A percentile compares a stretch with the other conserved stretches of the same genome.
These are phyloP conservation scores for Pachymerium ferrugineum DNA, from an alignment of 2,888 invertebrate species.

Conservation along the genomic window DNA sequence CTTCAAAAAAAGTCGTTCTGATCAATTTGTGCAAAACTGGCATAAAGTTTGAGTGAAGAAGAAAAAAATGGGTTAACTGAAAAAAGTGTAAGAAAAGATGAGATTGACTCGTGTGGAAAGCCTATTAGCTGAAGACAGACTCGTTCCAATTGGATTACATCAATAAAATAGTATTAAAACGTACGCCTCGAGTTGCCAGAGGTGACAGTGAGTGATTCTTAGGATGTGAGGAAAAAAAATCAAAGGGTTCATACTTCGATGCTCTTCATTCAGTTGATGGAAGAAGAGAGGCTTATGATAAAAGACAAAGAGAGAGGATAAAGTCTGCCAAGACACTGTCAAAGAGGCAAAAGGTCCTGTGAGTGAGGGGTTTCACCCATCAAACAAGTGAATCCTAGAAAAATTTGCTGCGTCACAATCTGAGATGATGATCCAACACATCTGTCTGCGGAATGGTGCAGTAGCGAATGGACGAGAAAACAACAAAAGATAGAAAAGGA, in stretches of 20 bases:
- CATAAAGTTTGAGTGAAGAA: neutral
- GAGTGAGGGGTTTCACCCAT: neutral
- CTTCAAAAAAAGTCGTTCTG: neutral
- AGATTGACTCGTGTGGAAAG: neutral
- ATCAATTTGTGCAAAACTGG: neutral
- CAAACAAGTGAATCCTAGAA: neutral
- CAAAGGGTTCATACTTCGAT: neutral
- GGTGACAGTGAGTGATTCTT: neutral
- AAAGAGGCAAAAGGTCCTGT: neutral
- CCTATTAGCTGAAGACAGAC: conserved; percentile 3
- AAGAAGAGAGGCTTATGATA: neutral
- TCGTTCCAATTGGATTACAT: conserved; percentile 8
- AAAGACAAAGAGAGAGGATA: neutral
- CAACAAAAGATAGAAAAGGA: neutral
- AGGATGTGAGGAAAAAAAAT: neutral
- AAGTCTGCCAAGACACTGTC: neutral
- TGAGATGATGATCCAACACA: conserved; percentile 9
- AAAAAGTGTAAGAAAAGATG: neutral
- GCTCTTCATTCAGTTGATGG: neutral
- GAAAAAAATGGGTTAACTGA: neutral
- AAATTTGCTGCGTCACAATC: neutral
- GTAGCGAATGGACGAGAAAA: neutral
- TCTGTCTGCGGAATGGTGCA: neutral
- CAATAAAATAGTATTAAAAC: conserved; percentile 3
- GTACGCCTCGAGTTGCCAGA: neutral